Conservation (phyloP, 2,888 invertebrate genomes). For the Pyrocoelia pectoralis region DNA sequence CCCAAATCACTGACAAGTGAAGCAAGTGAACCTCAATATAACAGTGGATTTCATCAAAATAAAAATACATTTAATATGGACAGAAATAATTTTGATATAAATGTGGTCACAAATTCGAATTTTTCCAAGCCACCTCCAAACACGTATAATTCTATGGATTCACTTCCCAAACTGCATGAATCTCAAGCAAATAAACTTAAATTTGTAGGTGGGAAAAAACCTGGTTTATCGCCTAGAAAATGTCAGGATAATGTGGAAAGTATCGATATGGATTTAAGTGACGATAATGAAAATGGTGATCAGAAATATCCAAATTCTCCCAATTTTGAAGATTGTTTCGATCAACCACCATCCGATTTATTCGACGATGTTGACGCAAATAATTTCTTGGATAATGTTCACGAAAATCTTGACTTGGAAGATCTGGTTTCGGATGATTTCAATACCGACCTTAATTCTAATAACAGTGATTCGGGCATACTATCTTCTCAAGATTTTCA, state of each 20-base stretch:
- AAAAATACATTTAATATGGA: neutral
- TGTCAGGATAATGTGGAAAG: constrained; percentile 76
- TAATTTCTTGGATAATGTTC: constrained; percentile 54
- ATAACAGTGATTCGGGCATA: neutral
- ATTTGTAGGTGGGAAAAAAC: constrained; percentile 27
- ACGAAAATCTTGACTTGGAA: constrained; percentile 48
- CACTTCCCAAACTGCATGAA: constrained; percentile 2
- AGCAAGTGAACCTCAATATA: constrained; percentile 12
- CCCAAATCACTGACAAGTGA: constrained; percentile 49
- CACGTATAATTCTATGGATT: neutral
- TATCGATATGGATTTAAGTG: constrained; percentile 88
- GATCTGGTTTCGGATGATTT: constrained; percentile 19
- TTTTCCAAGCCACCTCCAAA: neutral
- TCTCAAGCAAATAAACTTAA: constrained; percentile 7
- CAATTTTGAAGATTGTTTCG: constrained; percentile 37
- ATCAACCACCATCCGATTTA: constrained; percentile 56
- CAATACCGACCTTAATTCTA: neutral
- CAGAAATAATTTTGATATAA: neutral
- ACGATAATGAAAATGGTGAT: constrained; percentile 67
- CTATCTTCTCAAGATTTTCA: neutral
- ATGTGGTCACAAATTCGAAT: constrained; percentile 1
- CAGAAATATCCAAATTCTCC: constrained; percentile 47
- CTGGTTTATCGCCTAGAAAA: constrained; percentile 39
- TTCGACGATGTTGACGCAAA: constrained; percentile 56
- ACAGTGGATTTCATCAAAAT: neutral